These are phyloP conservation scores for Aphis gossypii DNA, from an alignment of 1,140 invertebrate genomes.

Conservation along the genomic window DNA sequence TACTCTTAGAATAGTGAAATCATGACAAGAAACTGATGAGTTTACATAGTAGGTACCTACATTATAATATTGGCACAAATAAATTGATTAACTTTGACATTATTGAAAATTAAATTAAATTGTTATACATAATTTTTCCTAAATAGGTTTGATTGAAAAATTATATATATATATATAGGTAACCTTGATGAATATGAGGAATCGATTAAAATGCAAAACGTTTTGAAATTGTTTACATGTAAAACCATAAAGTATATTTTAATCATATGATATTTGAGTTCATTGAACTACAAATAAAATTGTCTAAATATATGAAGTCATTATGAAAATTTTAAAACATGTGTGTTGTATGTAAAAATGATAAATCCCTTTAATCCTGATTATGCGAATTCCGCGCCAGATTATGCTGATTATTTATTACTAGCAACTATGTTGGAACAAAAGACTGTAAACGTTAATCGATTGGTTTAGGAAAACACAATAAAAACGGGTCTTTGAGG, in stretches of 20 bases:
- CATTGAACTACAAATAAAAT: neutral
- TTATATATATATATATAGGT: too few relatives aligned
- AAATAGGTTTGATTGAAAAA: neutral
- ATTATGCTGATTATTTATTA: neutral
- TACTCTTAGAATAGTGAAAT: constrained; percentile 8
- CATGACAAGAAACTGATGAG: neutral
- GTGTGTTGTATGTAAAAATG: neutral
- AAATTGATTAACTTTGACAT: neutral
- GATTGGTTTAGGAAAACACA: neutral
- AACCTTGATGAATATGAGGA: neutral
- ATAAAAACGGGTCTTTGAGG: constrained; percentile 37
- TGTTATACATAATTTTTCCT: neutral
- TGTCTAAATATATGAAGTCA: neutral
- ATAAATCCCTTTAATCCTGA: neutral
- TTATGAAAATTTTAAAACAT: neutral
- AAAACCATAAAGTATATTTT: neutral
- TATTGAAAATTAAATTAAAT: neutral
- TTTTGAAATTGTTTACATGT: neutral
- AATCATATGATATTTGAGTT: neutral
- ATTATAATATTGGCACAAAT: neutral
- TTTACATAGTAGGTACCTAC: neutral
- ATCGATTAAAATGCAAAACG: neutral
- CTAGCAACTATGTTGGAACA: neutral
- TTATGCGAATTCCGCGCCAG: neutral
- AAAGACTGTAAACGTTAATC: neutral